Percentiles rank a stretch among this genome's conserved stretches.
phyloP scores from a whole-genome alignment of 2,113 vertebrate genomes.

The Cebus imitator region DNA sequence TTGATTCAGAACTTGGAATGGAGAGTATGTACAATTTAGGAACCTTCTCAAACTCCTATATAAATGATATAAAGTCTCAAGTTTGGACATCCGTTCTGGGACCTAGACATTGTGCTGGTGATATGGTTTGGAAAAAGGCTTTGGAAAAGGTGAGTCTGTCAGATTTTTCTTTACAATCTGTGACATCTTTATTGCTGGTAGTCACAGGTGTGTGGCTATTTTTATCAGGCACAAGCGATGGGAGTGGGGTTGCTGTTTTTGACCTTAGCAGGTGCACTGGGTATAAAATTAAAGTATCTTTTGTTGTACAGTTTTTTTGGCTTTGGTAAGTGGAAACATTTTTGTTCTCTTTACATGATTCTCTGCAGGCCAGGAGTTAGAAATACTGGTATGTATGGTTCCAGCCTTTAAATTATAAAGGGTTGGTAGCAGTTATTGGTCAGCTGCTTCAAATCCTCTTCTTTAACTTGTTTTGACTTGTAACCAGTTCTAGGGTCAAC shows the following conservation, averaged over 20 bases:
- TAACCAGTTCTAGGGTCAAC: not conserved
- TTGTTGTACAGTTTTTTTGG: constrained; percentile 13
- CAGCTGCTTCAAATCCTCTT: not conserved
- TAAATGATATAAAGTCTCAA: not conserved
- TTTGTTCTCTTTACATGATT: constrained; percentile 30
- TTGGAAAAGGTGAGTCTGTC: not conserved
- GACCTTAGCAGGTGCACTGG: constrained; percentile 45
- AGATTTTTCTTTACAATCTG: not conserved
- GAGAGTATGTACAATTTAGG: not conserved
- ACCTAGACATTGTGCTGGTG: not conserved
- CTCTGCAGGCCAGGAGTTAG: not conserved
- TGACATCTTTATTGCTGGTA: constrained; percentile 47
- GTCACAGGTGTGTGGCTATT: constrained; percentile 22
- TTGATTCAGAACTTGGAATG: constrained; percentile 20
- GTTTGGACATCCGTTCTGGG: not conserved
- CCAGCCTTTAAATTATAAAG: not conserved
- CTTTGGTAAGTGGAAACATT: not conserved
- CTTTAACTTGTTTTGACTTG: not conserved
- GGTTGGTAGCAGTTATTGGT: not conserved
- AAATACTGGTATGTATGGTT: not conserved
- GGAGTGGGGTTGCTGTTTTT: constrained; percentile 20
- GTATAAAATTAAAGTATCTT: constrained; percentile 34
- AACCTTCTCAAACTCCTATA: not conserved
- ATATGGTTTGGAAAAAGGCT: not conserved
- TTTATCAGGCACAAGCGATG: not conserved